Percentiles rank a stretch among this genome's conserved stretches.
These are phyloP conservation scores for Trogon melanurus DNA, from an alignment of 2,113 vertebrate species.

Conservation along the genomic window DNA sequence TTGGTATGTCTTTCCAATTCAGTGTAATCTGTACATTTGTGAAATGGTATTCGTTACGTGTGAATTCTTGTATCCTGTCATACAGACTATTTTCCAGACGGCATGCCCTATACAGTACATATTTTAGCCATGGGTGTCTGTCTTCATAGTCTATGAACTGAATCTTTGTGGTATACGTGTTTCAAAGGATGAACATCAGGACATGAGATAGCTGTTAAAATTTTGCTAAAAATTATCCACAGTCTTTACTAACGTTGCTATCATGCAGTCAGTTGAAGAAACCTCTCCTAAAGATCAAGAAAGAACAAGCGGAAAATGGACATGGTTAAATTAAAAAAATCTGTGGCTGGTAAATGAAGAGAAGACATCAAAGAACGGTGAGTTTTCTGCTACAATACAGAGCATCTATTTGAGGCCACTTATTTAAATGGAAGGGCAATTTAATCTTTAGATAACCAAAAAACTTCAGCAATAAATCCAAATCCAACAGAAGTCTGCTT, in stretches of 20 bases:
- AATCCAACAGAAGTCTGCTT: neutral
- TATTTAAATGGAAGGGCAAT: neutral
- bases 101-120: neutral
- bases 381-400: neutral
- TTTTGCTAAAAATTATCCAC: neutral
- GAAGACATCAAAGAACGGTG: neutral
- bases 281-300: neutral
- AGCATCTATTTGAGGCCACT: neutral
- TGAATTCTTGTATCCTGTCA: neutral
- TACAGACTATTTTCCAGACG: neutral
- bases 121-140: neutral
- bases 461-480: neutral
- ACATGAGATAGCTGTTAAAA: neutral
- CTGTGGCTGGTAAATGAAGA: neutral
- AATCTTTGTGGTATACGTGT: neutral
- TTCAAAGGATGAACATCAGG: neutral
- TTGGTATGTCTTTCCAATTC: neutral
- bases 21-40: conserved; percentile 1
- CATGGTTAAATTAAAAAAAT: neutral
- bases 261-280: neutral
- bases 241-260: neutral
- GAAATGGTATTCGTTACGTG: neutral
- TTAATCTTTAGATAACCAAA: conserved; percentile 17
- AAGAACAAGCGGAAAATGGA: neutral
- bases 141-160: neutral